Evolutionary conservation across 2,888 invertebrate genomes (phyloP).

Genomic region (Epistrophe grossulariae): DNA sequence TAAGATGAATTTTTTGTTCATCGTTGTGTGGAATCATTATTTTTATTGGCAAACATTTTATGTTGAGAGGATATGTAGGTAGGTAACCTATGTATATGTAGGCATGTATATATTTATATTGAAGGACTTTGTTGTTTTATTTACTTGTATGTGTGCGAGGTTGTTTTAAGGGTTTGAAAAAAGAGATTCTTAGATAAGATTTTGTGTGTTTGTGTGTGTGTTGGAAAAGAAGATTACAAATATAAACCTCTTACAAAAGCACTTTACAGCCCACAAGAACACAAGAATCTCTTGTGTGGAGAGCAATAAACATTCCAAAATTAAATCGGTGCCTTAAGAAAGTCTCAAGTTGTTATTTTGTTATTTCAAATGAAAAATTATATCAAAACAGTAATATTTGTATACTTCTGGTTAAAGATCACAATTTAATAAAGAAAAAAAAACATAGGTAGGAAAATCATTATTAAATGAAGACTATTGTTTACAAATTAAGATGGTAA

Average conservation of each 20-base stretch:
- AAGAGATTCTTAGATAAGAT: constrained; percentile 17
- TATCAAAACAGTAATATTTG: too few species aligned
- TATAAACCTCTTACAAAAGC: constrained; percentile 33
- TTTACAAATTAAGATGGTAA: too few species aligned
- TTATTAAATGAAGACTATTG: too few species aligned
- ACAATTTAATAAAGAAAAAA: too few species aligned
- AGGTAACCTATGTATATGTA: background rate
- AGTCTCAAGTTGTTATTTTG: constrained; percentile 1
- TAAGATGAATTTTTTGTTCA: constrained; percentile 61
- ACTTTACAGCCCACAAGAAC: constrained; percentile 24
- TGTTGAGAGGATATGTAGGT: background rate
- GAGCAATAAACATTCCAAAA: constrained; percentile 23
- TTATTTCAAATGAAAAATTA: background rate
- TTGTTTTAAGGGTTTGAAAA: background rate
- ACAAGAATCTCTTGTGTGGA: constrained; percentile 1
- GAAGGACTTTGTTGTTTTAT: constrained; percentile 9
- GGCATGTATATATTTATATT: background rate
- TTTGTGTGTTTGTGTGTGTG: background rate
- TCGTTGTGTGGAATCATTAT: constrained; percentile 53
- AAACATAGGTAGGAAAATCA: too few species aligned
- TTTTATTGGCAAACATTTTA: constrained; percentile 65
- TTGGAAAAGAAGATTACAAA: constrained; percentile 28
- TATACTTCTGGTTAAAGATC: background rate
- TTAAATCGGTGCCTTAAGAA: background rate
- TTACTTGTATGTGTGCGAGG: background rate